Evolutionary conservation across 2,888 invertebrate species (phyloP).

Genomic region (Molorchus minor): DNA sequence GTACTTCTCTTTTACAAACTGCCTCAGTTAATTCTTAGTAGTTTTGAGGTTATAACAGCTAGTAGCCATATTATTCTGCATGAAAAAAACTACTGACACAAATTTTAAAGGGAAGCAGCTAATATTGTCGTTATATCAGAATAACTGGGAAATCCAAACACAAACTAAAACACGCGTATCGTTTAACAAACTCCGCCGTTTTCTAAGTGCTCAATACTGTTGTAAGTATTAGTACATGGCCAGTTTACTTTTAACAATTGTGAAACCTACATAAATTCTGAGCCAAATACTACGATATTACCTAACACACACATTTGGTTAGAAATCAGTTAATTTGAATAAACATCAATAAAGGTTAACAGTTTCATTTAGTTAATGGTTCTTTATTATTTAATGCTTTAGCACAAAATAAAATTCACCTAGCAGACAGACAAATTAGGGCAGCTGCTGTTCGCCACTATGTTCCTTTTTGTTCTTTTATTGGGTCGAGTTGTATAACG

Average conservation of each 20-base stretch:
- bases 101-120: too few species aligned
- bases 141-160: slow-evolving; percentile 12
- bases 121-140: background rate
- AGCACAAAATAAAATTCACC: background rate
- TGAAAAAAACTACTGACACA: too few species aligned
- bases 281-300: slow-evolving; percentile 40
- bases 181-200: slow-evolving; percentile 37
- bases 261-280: slow-evolving; percentile 42
- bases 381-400: background rate
- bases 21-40: too few species aligned
- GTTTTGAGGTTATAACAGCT: too few species aligned
- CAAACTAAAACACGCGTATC: slow-evolving; percentile 33
- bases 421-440: background rate
- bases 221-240: slow-evolving; percentile 41
- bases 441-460: background rate
- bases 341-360: slow-evolving; percentile 38
- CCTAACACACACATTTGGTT: slow-evolving; percentile 40
- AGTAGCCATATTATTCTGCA: too few species aligned
- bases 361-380: background rate
- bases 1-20: too few species aligned
- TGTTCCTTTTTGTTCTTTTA: background rate
- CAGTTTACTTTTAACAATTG: slow-evolving; percentile 44
- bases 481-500: background rate
- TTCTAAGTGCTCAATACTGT: slow-evolving; percentile 46
- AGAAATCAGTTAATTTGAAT: slow-evolving; percentile 40